Conservation (phyloP, 2,888 invertebrate species). For the Erebia ligea region DNA sequence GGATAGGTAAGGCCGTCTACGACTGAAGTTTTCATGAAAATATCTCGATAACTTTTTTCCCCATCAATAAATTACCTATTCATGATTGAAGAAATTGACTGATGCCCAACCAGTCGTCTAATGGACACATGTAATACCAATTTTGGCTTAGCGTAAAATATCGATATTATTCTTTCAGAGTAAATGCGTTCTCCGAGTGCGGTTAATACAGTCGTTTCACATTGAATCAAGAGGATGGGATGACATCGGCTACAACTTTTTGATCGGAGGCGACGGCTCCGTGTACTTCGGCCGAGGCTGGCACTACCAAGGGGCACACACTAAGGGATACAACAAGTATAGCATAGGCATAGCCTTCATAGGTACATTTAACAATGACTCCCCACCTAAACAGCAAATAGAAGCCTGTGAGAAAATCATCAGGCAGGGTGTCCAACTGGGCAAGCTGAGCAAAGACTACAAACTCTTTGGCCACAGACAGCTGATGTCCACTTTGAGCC, state of each 20-base stretch:
- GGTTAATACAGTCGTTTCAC: constrained; percentile 86
- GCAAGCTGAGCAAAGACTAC: constrained; percentile 85
- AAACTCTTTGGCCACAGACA: constrained; percentile 87
- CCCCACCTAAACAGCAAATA: constrained; percentile 78
- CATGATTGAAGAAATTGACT: too few species aligned
- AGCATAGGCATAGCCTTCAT: constrained; percentile 89
- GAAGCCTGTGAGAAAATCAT: constrained; percentile 85
- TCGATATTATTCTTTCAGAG: constrained; percentile 65
- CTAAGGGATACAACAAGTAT: constrained; percentile 85
- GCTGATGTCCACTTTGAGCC: constrained; percentile 86
- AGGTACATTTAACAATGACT: constrained; percentile 85
- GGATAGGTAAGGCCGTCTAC: too few species aligned
- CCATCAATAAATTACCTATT: too few species aligned
- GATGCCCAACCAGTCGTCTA: too few species aligned
- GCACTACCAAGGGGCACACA: constrained; percentile 88
- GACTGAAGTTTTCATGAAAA: too few species aligned
- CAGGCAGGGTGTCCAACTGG: constrained; percentile 82
- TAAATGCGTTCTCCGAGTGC: constrained; percentile 83
- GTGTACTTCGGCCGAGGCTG: constrained; percentile 90
- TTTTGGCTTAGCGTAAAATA: not conserved
- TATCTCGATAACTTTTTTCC: too few species aligned
- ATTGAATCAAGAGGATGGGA: constrained; percentile 85
- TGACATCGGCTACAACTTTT: constrained; percentile 90
- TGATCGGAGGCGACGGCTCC: constrained; percentile 90
- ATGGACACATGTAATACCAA: not conserved